Evolutionary conservation across 1,140 invertebrate genomes (phyloP).

Genomic region (Drosophila kohkoa): DNA sequence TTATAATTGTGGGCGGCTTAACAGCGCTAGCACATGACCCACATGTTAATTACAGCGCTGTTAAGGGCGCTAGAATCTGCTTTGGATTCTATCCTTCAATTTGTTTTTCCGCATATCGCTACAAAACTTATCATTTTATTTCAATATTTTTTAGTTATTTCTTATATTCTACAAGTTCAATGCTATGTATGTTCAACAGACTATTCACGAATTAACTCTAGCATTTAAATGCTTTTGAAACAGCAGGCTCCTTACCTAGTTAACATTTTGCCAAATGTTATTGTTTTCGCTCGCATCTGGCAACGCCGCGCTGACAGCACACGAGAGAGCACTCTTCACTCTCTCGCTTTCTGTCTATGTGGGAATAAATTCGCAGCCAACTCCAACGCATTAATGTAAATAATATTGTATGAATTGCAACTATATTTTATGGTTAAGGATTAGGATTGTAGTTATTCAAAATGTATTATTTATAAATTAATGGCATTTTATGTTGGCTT

Average conservation of each 20-base stretch:
- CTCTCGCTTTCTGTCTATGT: neutral
- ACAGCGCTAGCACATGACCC: constrained; percentile 30
- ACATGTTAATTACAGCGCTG: constrained; percentile 32
- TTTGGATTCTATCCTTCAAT: neutral
- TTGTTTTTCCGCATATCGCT: neutral
- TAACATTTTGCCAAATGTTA: constrained; percentile 44
- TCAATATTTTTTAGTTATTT: neutral
- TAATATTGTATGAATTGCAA: constrained; percentile 11
- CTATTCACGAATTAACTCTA: neutral
- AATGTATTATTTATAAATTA: neutral
- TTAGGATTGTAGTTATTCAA: neutral
- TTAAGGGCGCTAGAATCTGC: neutral
- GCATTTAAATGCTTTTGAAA: neutral
- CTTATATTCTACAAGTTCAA: neutral
- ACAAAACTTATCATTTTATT: neutral
- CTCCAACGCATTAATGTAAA: constrained; percentile 5
- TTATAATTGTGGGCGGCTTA: constrained; percentile 29
- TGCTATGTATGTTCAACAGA: too few species aligned
- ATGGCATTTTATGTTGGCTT: neutral
- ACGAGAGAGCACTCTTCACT: neutral
- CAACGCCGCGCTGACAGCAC: constrained; percentile 35
- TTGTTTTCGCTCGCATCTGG: constrained; percentile 28
- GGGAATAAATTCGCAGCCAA: neutral
- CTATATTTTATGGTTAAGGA: constrained; percentile 6
- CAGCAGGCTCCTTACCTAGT: neutral